These are phyloP conservation scores for Epicampocera succincta DNA, from an alignment of 2,888 invertebrate species.

Conservation along the genomic window DNA sequence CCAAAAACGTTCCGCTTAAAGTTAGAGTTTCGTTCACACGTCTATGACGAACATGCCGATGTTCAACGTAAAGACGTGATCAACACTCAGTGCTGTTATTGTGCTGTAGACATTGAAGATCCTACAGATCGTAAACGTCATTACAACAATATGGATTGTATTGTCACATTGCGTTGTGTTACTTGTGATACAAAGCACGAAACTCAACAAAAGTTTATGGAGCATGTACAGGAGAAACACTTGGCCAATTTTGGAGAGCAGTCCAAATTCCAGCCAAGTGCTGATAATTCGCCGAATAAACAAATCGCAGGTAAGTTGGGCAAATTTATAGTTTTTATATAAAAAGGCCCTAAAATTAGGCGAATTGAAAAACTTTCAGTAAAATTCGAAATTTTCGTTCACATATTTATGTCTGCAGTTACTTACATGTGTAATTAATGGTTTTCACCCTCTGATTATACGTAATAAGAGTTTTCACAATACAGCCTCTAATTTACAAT, in stretches of 20 bases:
- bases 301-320: constrained; percentile 62
- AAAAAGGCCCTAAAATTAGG: neutral
- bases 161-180: constrained; percentile 80
- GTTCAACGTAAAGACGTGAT: constrained; percentile 80
- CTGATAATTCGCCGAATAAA: constrained; percentile 75
- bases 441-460: too few relatives aligned
- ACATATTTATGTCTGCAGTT: too few relatives aligned
- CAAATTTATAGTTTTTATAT: neutral
- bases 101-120: constrained; percentile 80
- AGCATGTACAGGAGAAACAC: constrained; percentile 81
- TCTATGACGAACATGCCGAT: constrained; percentile 81
- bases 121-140: constrained; percentile 81
- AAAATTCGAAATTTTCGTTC: neutral
- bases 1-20: constrained; percentile 80
- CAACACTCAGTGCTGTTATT: constrained; percentile 80
- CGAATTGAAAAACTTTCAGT: neutral
- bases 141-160: constrained; percentile 82
- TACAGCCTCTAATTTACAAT: too few relatives aligned
- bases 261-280: constrained; percentile 34
- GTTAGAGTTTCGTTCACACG: constrained; percentile 81
- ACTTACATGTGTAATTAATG: too few relatives aligned
- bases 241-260: constrained; percentile 74
- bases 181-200: constrained; percentile 81
- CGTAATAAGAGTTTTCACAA: too few relatives aligned
- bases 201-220: constrained; percentile 80